These are phyloP conservation scores for Dallia pectoralis DNA, from an alignment of 2,797 vertebrate species.

Conservation along the genomic window DNA sequence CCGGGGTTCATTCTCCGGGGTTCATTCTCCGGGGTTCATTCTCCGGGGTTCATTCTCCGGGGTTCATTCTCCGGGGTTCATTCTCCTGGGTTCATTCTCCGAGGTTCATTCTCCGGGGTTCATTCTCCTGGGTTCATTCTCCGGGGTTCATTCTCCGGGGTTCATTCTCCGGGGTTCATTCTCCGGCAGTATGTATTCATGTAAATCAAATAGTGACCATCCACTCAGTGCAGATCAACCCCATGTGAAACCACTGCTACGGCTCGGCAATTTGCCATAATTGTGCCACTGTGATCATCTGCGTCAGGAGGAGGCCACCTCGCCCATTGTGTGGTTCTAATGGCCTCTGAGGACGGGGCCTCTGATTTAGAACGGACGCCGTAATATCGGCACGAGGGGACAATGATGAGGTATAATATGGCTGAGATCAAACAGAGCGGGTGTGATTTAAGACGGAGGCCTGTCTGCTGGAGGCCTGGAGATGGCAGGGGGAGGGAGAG, in stretches of 20 bases:
- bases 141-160: conserved; percentile 71
- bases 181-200: conserved; percentile 70
- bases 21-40: conserved; percentile 72
- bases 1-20: conserved; percentile 68
- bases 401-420: conserved; percentile 51
- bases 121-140: no score
- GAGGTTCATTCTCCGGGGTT: conserved; percentile 70
- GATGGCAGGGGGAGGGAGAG: background rate
- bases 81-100: no score
- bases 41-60: conserved; percentile 71
- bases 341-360: conserved; percentile 53
- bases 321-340: conserved; percentile 70
- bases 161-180: conserved; percentile 71
- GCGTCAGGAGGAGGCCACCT: conserved; percentile 59
- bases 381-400: conserved; percentile 58
- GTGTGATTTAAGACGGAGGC: conserved; percentile 16
- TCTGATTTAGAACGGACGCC: conserved; percentile 44
- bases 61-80: conserved; percentile 70
- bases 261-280: conserved; percentile 72
- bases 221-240: conserved; percentile 67
- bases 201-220: conserved; percentile 72
- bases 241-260: conserved; percentile 60
- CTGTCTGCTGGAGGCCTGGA: conserved; percentile 26
- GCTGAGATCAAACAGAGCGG: conserved; percentile 51
- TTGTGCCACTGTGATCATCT: conserved; percentile 70